Evolutionary conservation across 2,888 invertebrate genomes (phyloP).

Genomic region (Cephus runcator): DNA sequence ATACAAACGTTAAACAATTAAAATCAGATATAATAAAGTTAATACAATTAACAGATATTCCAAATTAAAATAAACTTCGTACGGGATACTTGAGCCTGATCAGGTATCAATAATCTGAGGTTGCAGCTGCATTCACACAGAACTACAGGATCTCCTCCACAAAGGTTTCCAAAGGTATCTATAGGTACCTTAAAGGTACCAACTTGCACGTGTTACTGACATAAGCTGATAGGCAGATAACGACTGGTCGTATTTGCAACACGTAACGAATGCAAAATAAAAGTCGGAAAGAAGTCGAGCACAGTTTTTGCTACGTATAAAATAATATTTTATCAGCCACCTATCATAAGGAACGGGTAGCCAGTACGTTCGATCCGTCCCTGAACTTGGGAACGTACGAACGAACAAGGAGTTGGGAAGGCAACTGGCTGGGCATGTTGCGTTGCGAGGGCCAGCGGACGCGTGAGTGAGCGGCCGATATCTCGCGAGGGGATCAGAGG

Average conservation of each 20-base stretch:
- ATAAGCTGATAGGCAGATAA: not conserved
- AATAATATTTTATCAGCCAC: not conserved
- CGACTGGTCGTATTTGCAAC: not conserved
- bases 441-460: constrained; percentile 52
- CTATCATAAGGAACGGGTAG: not conserved
- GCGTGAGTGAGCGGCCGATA: constrained; percentile 65
- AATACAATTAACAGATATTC: too few species aligned
- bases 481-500: constrained; percentile 65
- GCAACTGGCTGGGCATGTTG: constrained; percentile 49
- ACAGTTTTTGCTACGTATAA: not conserved
- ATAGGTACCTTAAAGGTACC: not conserved
- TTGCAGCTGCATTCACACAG: too few species aligned
- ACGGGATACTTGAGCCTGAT: not conserved
- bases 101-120: too few species aligned
- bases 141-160: not conserved
- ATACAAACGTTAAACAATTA: not conserved
- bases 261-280: not conserved
- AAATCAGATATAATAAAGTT: not conserved
- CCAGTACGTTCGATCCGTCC: not conserved
- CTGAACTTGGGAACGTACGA: constrained; percentile 1
- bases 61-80: too few species aligned
- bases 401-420: constrained; percentile 25
- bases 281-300: not conserved
- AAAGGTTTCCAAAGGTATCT: not conserved
- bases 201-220: not conserved